Percentiles rank a stretch among this genome's conserved stretches.
Evolutionary conservation across 2,888 invertebrate genomes (phyloP).

Genomic region (Molanna angustata): DNA sequence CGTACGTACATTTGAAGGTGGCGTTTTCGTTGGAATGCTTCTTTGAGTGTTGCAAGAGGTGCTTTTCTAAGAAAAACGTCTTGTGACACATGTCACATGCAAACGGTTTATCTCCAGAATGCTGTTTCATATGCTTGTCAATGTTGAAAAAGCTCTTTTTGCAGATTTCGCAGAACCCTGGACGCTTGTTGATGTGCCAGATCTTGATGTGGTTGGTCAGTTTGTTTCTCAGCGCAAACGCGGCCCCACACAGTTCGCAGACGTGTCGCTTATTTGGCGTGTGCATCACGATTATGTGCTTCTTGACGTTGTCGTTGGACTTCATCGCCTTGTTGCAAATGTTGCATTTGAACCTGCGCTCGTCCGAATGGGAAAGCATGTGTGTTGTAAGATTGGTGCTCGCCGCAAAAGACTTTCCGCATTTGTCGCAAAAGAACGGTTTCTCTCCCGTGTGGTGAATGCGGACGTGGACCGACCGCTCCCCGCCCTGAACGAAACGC

Average conservation of each 20-base stretch:
- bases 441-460: conserved; percentile 3
- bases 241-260: neutral
- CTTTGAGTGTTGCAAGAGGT: neutral
- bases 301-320: conserved; percentile 2
- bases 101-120: neutral
- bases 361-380: conserved; percentile 2
- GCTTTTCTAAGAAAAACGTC: neutral
- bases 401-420: conserved; percentile 2
- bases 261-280: neutral
- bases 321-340: neutral
- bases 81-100: conserved; percentile 4
- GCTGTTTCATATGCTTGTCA: neutral
- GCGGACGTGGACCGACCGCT: neutral
- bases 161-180: neutral
- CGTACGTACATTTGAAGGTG: neutral
- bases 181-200: neutral
- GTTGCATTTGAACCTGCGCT: neutral
- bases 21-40: neutral
- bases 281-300: neutral
- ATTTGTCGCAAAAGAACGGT: conserved; percentile 2
- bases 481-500: neutral
- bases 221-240: neutral
- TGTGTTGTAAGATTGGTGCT: conserved; percentile 4
- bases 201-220: neutral
- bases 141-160: neutral